phyloP scores from a whole-genome alignment of 2,888 invertebrate species.

The Ecliptopera silaceata region DNA sequence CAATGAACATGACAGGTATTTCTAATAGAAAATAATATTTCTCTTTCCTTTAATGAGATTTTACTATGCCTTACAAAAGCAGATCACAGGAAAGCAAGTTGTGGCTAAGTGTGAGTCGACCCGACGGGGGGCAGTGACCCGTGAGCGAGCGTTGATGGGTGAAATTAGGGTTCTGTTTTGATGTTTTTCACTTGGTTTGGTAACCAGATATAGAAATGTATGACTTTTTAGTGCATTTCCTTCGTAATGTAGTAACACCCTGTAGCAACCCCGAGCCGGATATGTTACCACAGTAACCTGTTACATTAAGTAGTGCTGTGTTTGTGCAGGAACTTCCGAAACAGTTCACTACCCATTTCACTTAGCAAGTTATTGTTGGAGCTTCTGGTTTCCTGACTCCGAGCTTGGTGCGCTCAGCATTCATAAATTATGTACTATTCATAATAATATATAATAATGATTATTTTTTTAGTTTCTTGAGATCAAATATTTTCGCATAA shows the following conservation, averaged over 20 bases:
- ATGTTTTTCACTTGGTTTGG: background rate
- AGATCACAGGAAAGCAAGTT: background rate
- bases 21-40: no score
- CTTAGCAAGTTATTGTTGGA: conserved; percentile 5
- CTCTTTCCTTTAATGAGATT: background rate
- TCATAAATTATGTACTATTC: background rate
- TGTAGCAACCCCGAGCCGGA: background rate
- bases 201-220: background rate
- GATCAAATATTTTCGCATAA: no score
- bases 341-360: conserved; percentile 13
- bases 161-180: conserved; percentile 28
- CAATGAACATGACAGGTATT: no score
- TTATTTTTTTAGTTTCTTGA: background rate
- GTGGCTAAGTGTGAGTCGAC: conserved; percentile 7
- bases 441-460: no score
- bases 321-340: conserved; percentile 4
- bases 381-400: background rate
- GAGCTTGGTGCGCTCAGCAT: background rate
- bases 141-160: conserved; percentile 27
- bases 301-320: conserved; percentile 16
- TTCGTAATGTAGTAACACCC: background rate
- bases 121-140: conserved; percentile 25
- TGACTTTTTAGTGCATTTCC: background rate
- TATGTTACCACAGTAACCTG: conserved; percentile 11
- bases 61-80: background rate